Conservation (phyloP, 2,888 invertebrate species). For the Tachina lurida region DNA sequence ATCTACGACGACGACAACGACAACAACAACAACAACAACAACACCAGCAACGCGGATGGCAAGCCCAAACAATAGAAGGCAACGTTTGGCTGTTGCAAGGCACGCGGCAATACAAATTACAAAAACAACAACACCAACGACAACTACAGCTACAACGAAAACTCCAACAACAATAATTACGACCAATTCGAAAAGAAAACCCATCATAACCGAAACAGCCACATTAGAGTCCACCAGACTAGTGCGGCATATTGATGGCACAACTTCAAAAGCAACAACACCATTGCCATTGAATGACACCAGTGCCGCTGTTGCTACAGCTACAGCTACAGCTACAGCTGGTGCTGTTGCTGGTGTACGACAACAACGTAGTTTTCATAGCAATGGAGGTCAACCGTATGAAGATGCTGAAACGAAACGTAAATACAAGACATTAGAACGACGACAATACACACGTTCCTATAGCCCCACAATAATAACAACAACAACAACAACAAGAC, state of each 20-base stretch:
- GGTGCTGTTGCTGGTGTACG: conserved; percentile 63
- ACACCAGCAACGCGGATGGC: conserved; percentile 69
- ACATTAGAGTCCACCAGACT: conserved; percentile 68
- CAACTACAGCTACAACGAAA: conserved; percentile 68
- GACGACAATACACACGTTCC: conserved; percentile 58
- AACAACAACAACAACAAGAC: too few species aligned
- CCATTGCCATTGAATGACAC: conserved; percentile 36
- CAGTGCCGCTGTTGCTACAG: conserved; percentile 7
- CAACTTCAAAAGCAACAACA: conserved; percentile 59
- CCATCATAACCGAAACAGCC: conserved; percentile 64
- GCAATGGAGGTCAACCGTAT: conserved; percentile 61
- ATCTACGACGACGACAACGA: conserved; percentile 76
- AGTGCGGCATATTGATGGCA: conserved; percentile 65
- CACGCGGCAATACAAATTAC: conserved; percentile 70
- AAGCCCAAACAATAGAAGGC: conserved; percentile 65
- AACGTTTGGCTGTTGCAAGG: conserved; percentile 73
- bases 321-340: background rate
- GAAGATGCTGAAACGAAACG: conserved; percentile 53
- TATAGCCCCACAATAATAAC: conserved; percentile 37
- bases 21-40: conserved; percentile 68
- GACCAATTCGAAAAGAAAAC: conserved; percentile 66
- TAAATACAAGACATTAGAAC: conserved; percentile 58
- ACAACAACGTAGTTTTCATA: conserved; percentile 74
- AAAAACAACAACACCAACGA: conserved; percentile 68
- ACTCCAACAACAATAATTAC: conserved; percentile 52